Evolutionary conservation across 2,888 invertebrate genomes (phyloP), one percentile per base, ranked within the genome.

Genomic region (Ceraclea dissimilis): DNA sequence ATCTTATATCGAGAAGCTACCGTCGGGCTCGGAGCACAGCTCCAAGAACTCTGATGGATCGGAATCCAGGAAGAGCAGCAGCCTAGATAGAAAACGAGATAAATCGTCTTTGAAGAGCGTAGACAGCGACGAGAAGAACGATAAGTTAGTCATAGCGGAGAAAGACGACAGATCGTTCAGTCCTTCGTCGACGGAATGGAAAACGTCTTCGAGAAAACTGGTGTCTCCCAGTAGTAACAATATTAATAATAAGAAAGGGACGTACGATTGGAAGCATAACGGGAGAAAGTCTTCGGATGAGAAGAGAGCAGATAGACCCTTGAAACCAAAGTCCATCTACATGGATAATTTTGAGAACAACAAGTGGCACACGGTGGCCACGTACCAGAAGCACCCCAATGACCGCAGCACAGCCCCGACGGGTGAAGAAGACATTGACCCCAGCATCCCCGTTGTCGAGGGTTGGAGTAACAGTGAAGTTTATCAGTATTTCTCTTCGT

Each of bases 391-490:
- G 26, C 54, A 58, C 46, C 60, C 59, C 2, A 48, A 54, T 39
- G 53, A 60, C 22, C n/a, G 46, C 49, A 52, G 56, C 16, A 16
- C 8, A 2, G 13, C 56, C 16, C 4, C 4, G 16, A 13, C n/a
- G 13, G 16, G 67, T 44, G 68, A 70, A 57, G 71, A 70, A 17
- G 71, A 73, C 20, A 73, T 85, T 58, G 86, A 87, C 70, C 80
- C 81, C 11, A 79, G 75, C 54, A 85, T 89, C 65, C 91, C 91
- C 1, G 89, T 92, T 69, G 88, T 89, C 17, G 79, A 84, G 0
- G 80, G 83, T 65, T 96, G 95, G 95, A 82, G 84, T 0, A 82
- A 85, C 18, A 84, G 87, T 59, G 87, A 94, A 69, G 93, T 95
- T 1, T 87, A 84, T 67, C 79, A 83, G 51, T 94, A 88, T 71